Evolutionary conservation across 2,888 invertebrate species (phyloP).

Genomic region (Cynaeus angustus): DNA sequence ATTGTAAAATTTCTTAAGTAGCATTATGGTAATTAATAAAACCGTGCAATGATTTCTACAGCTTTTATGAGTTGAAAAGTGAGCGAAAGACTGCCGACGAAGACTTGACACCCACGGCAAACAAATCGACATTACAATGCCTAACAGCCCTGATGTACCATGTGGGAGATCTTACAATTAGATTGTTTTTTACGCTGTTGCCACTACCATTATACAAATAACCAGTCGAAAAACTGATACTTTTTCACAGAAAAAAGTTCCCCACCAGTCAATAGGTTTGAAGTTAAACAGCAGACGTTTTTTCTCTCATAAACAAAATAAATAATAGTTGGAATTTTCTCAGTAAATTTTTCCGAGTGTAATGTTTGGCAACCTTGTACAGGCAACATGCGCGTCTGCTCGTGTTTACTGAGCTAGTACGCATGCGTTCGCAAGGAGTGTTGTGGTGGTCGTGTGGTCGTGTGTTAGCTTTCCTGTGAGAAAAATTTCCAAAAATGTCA

Average conservation of each 20-base stretch:
- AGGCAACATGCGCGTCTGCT: constrained; percentile 14
- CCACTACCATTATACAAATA: too few relatives aligned
- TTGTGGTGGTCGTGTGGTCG: constrained; percentile 17
- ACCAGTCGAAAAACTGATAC: too few relatives aligned
- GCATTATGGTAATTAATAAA: constrained; percentile 26
- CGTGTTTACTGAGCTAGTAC: constrained; percentile 26
- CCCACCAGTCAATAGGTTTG: too few relatives aligned
- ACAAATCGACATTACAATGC: too few relatives aligned
- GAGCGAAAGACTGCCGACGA: neutral
- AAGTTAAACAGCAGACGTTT: too few relatives aligned
- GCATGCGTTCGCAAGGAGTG: constrained; percentile 21
- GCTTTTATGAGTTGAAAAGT: constrained; percentile 5
- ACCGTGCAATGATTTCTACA: constrained; percentile 31
- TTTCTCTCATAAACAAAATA: too few relatives aligned
- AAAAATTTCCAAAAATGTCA: constrained; percentile 27
- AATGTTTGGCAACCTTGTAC: constrained; percentile 3
- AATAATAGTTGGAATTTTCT: too few relatives aligned
- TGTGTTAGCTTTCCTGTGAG: constrained; percentile 1
- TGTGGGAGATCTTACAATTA: too few relatives aligned
- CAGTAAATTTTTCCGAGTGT: neutral
- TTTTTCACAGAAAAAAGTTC: too few relatives aligned
- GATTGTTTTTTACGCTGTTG: too few relatives aligned
- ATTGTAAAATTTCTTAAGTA: constrained; percentile 24
- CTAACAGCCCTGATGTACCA: too few relatives aligned
- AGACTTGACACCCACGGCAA: too few relatives aligned